A percentile compares a stretch with the other conserved stretches of the same genome.
These are phyloP conservation scores for Morphnarchus princeps DNA, from an alignment of 2,113 vertebrate genomes.

Conservation along the genomic window DNA sequence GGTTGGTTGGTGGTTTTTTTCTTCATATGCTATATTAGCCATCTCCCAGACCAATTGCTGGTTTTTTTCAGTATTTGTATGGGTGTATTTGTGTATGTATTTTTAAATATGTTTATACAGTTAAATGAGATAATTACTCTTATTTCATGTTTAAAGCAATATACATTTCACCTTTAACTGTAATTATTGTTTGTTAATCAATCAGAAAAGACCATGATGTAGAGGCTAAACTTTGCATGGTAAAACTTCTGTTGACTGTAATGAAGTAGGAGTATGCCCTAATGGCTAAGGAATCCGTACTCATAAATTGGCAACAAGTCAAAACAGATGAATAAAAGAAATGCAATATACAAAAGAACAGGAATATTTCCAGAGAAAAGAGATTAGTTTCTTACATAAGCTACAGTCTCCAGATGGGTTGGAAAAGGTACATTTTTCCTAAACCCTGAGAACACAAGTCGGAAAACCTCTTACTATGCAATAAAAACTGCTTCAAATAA, in stretches of 20 bases:
- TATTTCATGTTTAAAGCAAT: neutral
- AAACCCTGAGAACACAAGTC: neutral
- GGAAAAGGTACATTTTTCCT: constrained; percentile 22
- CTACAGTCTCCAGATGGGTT: constrained; percentile 16
- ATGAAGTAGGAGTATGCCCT: neutral
- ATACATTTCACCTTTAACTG: neutral
- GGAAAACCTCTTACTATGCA: constrained; percentile 18
- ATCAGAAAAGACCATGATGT: neutral
- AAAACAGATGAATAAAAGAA: neutral
- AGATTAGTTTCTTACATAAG: constrained; percentile 15
- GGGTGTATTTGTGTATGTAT: neutral
- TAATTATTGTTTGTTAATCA: neutral
- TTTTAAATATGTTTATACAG: neutral
- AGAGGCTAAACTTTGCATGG: neutral
- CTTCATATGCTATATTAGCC: neutral
- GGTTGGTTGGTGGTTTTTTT: neutral
- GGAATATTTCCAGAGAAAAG: neutral
- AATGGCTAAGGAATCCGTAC: neutral
- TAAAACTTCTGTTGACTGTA: neutral
- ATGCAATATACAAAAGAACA: neutral
- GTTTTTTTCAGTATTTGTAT: neutral
- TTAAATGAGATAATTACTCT: neutral
- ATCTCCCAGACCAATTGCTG: neutral
- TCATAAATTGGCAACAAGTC: neutral
- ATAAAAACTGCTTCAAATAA: constrained; percentile 2